Base-by-base conservation (phyloP, 2,888 invertebrate genomes). In the Vanessa cardui region DNA sequence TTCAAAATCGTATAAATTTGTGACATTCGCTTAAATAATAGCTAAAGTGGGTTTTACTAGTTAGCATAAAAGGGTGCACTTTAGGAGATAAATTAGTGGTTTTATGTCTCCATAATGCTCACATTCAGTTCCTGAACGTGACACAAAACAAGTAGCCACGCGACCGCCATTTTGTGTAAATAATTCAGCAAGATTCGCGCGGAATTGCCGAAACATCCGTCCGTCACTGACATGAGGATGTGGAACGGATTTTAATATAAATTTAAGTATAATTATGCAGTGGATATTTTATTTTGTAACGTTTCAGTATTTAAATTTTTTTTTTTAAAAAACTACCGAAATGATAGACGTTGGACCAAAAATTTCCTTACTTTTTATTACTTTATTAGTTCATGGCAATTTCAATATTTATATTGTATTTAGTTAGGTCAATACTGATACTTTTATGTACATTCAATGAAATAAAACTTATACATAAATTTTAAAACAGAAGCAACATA, bases 101-200 rank as follows among this genome's bases (percentile, higher is more conserved):
- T 86, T 84, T 80, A 82, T 83, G 78, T 77, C 77, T 77, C 77
- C 78, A 78, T 81, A 83, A 85, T 77, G 79, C 77, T 77, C 75
- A 76, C 78, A 78, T 82, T 77, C 78, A 77, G 79, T 77, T 78
- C 73, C 74, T 72, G 76, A 72, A 69, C 66, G 77, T 83, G 82
- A 82, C 83, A 79, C 81, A 82, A 82, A 81, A 84, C 82, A 82
- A 73, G 69, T 68, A 72, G 68, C 68, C 70, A 72, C 78, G 76
- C 80, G 72, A 72, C 73, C 72, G 83, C 88, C 87, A 86, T 88
- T 89, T 86, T 85, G 86, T 77, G 80, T 81, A 76, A 87, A 89
- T 87, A 87, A 90, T 89, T 90, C 83, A 89, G 81, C 81, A 86
- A 86, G 87, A 86, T 83, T 85, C 88, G 83, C 86, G 81, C 87